Evolutionary conservation across 2,888 invertebrate species (phyloP).

Genomic region (Auanema freiburgensis): DNA sequence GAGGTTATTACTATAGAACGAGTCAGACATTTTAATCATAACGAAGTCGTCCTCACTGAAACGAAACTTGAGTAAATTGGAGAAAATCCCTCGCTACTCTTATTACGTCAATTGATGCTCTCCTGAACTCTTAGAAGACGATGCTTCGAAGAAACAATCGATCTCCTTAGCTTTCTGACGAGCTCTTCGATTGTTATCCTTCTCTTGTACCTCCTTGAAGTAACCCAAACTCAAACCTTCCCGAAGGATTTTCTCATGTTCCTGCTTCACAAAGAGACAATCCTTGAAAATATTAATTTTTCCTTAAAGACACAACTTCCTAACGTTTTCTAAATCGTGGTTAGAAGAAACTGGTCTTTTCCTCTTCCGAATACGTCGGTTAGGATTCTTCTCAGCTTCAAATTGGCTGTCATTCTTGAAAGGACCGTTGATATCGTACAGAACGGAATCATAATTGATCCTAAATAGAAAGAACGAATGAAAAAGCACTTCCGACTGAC

Average conservation of each 20-base stretch:
- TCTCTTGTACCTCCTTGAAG: constrained; percentile 4
- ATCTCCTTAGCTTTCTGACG: constrained; percentile 19
- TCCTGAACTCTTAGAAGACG: too few species aligned
- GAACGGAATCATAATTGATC: constrained; percentile 20
- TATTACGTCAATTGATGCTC: too few species aligned
- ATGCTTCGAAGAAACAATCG: too few species aligned
- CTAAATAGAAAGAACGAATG: constrained; percentile 14
- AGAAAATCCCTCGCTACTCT: too few species aligned
- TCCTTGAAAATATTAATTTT: constrained; percentile 3
- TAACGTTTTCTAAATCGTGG: not conserved
- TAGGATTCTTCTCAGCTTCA: constrained; percentile 26
- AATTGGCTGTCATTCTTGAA: constrained; percentile 46
- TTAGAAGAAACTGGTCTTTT: constrained; percentile 6
- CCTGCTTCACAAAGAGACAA: constrained; percentile 1
- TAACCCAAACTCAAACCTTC: constrained; percentile 1
- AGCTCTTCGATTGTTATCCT: constrained; percentile 32
- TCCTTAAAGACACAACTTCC: not conserved
- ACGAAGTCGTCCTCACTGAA: constrained; percentile 1
- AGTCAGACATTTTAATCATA: too few species aligned
- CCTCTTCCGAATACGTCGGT: constrained; percentile 22
- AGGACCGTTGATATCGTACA: constrained; percentile 39
- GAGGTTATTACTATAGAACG: too few species aligned
- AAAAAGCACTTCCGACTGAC: not conserved
- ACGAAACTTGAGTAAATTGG: not conserved
- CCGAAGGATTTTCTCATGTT: not conserved